Evolutionary conservation across 2,888 invertebrate genomes (phyloP), one percentile per base, ranked within the genome.

Genomic region (Synanthedon vespiformis): DNA sequence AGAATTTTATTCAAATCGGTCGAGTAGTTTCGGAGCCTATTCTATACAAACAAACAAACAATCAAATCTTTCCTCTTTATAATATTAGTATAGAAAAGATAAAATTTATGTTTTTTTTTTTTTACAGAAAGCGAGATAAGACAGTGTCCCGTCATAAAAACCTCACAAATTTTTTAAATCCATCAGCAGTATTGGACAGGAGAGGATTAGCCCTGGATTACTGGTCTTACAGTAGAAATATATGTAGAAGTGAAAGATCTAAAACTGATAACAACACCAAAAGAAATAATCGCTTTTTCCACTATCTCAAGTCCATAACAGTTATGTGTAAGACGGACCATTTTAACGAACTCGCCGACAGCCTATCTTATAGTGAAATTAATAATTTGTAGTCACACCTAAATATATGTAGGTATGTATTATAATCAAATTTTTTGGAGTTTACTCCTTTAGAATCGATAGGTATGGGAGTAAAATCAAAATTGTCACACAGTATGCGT

Each of bases 231-330:
- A 82, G 94, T 58, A 88, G 95, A 40, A 75, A 88, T 13, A 92
- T 95, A 53, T 92, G 93, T 58, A 89, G 93, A 58, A 82, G 89
- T 48, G 95, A 95, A 69, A 89, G 89, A 60, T 64, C 64, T 12
- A 90, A 92, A 63, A 87, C 89, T 40, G 88, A 89, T 50, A 74
- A 67, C 27, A 91, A 89, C 62, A 80, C 71, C 1, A 93, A 93
- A 68, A 88, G 94, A 56, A 90, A 92, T 56, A 93, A 92, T 65
- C 88, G 95, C 53, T 95, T 93, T 77, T 93, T 92, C 76, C 93
- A 94, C 73, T 94, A 95, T 77, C 84, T 95, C n/a, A 90, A 91
- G 60, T 89, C 89, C 51, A 70, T 90, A 54, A 88, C 86, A 65
- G 68, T 86, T 49, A 79, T 81, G 54, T 88, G 88, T 60, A 88